Evolutionary conservation across 2,797 vertebrate species (phyloP).

Genomic region (Fundulus diaphanus): DNA sequence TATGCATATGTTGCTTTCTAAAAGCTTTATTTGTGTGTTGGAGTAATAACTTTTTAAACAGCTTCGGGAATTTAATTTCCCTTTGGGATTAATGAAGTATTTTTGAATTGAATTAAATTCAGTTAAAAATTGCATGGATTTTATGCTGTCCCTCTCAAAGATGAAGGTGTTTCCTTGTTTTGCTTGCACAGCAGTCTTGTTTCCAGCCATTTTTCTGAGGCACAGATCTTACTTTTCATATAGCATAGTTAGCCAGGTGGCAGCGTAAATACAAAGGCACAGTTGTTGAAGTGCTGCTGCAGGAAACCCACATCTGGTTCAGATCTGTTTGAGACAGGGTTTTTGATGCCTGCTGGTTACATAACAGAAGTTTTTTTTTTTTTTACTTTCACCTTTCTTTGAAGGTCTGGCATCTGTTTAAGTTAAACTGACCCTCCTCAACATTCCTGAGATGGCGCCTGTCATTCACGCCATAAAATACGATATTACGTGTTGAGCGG

Average conservation of each 20-base stretch:
- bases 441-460: slow-evolving; percentile 50
- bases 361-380: slow-evolving; percentile 42
- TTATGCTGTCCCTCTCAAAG: slow-evolving; percentile 2
- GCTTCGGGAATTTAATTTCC: not conserved
- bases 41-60: not conserved
- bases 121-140: not conserved
- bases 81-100: too few relatives aligned
- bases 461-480: slow-evolving; percentile 34
- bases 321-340: slow-evolving; percentile 48
- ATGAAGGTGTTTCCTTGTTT: slow-evolving; percentile 1
- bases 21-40: not conserved
- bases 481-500: slow-evolving; percentile 19
- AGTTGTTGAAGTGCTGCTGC: slow-evolving; percentile 62
- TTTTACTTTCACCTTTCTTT: slow-evolving; percentile 64
- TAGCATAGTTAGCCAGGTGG: slow-evolving; percentile 54
- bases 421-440: slow-evolving; percentile 31
- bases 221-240: slow-evolving; percentile 24
- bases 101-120: too few relatives aligned
- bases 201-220: slow-evolving; percentile 12
- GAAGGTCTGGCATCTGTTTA: slow-evolving; percentile 51
- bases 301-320: slow-evolving; percentile 77
- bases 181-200: slow-evolving; percentile 10
- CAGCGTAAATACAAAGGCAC: slow-evolving; percentile 64
- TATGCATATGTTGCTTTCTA: slow-evolving; percentile 60
- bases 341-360: slow-evolving; percentile 59